Percentiles rank a stretch among this genome's conserved stretches.
phyloP scores from a whole-genome alignment of 2,113 vertebrate genomes.

The Corythoichthys haematopterus region DNA sequence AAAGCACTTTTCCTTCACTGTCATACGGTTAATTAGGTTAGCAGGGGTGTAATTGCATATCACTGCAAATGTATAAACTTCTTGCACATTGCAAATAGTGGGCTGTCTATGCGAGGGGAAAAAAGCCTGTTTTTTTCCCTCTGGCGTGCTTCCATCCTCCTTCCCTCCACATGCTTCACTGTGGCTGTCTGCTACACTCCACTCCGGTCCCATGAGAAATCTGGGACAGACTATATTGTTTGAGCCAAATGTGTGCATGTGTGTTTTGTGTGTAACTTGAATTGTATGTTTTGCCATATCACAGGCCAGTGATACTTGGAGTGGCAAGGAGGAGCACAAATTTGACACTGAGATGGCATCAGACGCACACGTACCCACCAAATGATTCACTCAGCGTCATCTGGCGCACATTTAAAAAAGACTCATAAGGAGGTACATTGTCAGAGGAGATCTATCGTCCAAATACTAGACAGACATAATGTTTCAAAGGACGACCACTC shows the following conservation, averaged over 20 bases:
- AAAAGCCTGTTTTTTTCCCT: conserved; percentile 42
- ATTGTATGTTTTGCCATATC: conserved; percentile 41
- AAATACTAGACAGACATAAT: conserved; percentile 26
- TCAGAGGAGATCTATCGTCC: conserved; percentile 21
- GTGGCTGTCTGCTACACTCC: conserved; percentile 42
- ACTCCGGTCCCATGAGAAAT: conserved; percentile 41
- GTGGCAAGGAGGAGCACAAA: conserved; percentile 38
- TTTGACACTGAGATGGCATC: conserved; percentile 37
- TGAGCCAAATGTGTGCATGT: conserved; percentile 21
- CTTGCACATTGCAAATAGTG: conserved; percentile 45
- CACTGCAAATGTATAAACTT: conserved; percentile 47
- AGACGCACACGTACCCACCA: background rate
- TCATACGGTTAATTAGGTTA: conserved; percentile 41
- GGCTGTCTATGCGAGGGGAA: conserved; percentile 36
- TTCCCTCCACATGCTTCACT: conserved; percentile 40
- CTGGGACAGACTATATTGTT: conserved; percentile 36
- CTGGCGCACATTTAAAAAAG: conserved; percentile 18
- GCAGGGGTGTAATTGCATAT: conserved; percentile 47
- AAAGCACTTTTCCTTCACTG: conserved; percentile 32
- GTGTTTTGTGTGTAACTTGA: conserved; percentile 14
- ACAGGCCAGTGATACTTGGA: conserved; percentile 42
- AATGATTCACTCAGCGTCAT: conserved; percentile 31
- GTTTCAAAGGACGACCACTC: conserved; percentile 23
- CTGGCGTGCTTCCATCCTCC: conserved; percentile 40
- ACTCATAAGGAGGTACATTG: conserved; percentile 19